phyloP scores from a whole-genome alignment of 2,888 invertebrate genomes.

The Girardia tigrina region DNA sequence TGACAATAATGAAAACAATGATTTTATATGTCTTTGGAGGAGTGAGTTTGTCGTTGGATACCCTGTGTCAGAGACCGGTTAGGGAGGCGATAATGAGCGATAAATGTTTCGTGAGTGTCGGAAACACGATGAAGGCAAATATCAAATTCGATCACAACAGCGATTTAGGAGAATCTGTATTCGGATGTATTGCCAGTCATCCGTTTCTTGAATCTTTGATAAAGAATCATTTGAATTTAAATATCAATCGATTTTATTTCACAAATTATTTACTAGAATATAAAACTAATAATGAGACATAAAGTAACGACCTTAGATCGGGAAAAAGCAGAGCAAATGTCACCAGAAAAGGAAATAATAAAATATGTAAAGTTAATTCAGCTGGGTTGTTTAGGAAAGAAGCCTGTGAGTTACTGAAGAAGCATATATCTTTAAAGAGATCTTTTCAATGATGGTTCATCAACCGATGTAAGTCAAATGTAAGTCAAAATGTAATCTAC shows the following conservation, averaged over 20 bases:
- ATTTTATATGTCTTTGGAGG: neutral
- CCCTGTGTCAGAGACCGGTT: neutral
- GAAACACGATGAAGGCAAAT: neutral
- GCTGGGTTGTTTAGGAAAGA: no score
- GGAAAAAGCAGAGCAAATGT: neutral
- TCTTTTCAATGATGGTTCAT: no score
- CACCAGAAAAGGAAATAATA: neutral
- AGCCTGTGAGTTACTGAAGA: no score
- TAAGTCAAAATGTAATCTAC: no score
- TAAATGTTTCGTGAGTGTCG: neutral
- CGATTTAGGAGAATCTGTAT: neutral
- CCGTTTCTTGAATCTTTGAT: neutral
- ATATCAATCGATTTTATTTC: neutral
- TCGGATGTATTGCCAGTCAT: neutral
- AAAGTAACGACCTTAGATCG: neutral
- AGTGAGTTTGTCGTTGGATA: conserved; percentile 9
- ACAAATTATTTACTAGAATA: neutral
- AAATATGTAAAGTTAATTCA: neutral
- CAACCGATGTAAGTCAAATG: no score
- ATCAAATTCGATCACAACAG: neutral
- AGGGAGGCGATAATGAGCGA: neutral
- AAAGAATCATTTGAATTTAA: neutral
- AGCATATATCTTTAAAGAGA: no score
- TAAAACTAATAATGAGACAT: neutral
- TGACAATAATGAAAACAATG: neutral